Percentiles rank a stretch among this genome's conserved stretches.
Conservation (phyloP, 2,888 invertebrate genomes). For the Microdon myrmicae region DNA sequence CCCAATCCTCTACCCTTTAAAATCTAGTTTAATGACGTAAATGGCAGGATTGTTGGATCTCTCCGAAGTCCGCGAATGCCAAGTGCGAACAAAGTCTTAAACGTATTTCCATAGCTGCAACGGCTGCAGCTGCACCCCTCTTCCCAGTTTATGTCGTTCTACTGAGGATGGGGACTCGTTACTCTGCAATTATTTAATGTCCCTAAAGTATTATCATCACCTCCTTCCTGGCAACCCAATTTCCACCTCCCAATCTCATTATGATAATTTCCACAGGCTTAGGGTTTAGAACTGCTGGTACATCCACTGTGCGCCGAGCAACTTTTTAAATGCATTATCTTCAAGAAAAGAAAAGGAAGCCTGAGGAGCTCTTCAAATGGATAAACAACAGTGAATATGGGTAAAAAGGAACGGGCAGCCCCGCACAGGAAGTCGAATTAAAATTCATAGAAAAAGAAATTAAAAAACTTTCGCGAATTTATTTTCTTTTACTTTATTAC, state of each 20-base stretch:
- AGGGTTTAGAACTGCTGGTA: conserved; percentile 6
- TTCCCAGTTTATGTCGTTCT: neutral
- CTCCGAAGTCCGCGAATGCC: conserved; percentile 6
- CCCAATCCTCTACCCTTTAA: neutral
- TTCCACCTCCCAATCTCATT: conserved; percentile 34
- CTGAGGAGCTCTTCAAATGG: conserved; percentile 13
- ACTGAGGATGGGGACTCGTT: conserved; percentile 26
- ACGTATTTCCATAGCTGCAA: conserved; percentile 19
- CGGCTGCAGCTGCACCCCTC: conserved; percentile 25
- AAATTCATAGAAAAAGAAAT: conserved; percentile 51
- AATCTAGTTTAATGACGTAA: conserved; percentile 28
- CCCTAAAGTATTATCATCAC: conserved; percentile 36
- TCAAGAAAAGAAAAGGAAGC: conserved; percentile 4
- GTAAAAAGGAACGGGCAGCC: conserved; percentile 1
- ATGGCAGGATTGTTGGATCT: conserved; percentile 2
- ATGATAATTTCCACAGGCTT: conserved; percentile 40
- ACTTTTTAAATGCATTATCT: conserved; percentile 35
- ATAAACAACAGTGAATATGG: conserved; percentile 26
- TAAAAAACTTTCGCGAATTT: conserved; percentile 46
- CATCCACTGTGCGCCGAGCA: conserved; percentile 3
- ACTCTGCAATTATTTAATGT: conserved; percentile 45
- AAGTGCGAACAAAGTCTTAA: conserved; percentile 30
- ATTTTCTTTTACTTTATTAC: conserved; percentile 43
- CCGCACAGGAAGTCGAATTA: conserved; percentile 27
- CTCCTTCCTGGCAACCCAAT: neutral